Conservation (phyloP, 2,113 vertebrate genomes). For the Megaceryle maxima region DNA sequence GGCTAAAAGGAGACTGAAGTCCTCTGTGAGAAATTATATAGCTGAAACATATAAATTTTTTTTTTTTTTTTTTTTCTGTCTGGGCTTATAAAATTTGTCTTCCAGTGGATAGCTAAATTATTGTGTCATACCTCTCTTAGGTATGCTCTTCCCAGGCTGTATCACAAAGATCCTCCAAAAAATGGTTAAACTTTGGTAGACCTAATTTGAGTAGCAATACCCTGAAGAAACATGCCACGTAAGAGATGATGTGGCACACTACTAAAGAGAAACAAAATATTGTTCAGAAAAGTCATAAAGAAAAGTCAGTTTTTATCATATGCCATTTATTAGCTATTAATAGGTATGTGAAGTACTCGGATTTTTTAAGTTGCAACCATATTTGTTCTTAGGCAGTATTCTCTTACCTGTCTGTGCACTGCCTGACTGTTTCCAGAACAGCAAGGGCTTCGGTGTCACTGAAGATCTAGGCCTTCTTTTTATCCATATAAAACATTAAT, state of each 20-base stretch:
- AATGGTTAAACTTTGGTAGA: background rate
- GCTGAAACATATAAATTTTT: background rate
- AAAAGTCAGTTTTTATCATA: background rate
- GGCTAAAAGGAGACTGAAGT: background rate
- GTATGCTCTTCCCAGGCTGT: background rate
- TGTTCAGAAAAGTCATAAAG: background rate
- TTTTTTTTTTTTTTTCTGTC: background rate
- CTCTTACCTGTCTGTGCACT: background rate
- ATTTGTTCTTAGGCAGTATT: background rate
- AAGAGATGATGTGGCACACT: background rate
- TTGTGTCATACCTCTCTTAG: background rate
- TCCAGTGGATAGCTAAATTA: background rate
- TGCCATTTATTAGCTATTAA: background rate
- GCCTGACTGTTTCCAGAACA: background rate
- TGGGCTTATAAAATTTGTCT: background rate
- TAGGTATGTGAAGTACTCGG: background rate
- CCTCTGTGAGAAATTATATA: background rate
- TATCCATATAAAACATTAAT: background rate
- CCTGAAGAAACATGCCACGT: background rate
- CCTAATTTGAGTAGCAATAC: background rate
- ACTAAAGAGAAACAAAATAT: background rate
- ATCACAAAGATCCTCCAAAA: background rate
- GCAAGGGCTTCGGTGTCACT: background rate
- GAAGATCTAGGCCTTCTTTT: background rate
- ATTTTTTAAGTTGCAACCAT: background rate